Evolutionary conservation across 2,888 invertebrate species (phyloP).

Genomic region (Rosalia funebris): DNA sequence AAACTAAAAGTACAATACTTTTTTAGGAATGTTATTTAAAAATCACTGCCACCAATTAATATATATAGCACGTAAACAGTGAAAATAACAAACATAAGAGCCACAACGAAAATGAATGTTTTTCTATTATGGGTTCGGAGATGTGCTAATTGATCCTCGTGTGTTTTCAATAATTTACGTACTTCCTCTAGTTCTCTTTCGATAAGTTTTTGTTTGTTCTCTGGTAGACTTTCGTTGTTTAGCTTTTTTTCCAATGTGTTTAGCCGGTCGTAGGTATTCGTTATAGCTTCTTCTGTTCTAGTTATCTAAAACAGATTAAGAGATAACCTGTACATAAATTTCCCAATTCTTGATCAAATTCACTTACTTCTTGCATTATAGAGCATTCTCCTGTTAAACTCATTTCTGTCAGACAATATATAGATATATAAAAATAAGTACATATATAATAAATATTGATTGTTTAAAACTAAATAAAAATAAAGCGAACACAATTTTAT

Average conservation of each 20-base stretch:
- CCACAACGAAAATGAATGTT: slow-evolving; percentile 53
- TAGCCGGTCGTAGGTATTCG: slow-evolving; percentile 53
- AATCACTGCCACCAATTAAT: slow-evolving; percentile 44
- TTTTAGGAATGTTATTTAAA: background rate
- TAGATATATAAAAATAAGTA: too few relatives aligned
- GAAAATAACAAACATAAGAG: slow-evolving; percentile 53
- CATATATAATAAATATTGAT: too few relatives aligned
- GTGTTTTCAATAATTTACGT: slow-evolving; percentile 55
- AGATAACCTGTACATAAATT: background rate
- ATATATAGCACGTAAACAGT: slow-evolving; percentile 55
- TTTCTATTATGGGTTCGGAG: slow-evolving; percentile 56
- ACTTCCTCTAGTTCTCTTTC: slow-evolving; percentile 57
- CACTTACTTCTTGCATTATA: slow-evolving; percentile 25
- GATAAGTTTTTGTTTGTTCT: slow-evolving; percentile 49
- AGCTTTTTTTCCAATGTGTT: slow-evolving; percentile 54
- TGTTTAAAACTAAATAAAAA: too few relatives aligned
- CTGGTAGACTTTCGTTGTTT: slow-evolving; percentile 45
- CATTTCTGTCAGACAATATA: too few relatives aligned
- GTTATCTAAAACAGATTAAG: slow-evolving; percentile 51
- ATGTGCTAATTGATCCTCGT: slow-evolving; percentile 56
- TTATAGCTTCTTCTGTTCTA: slow-evolving; percentile 56
- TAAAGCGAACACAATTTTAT: too few relatives aligned
- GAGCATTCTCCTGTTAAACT: slow-evolving; percentile 9
- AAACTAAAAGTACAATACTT: too few relatives aligned
- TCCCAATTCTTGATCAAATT: background rate